phyloP scores from a whole-genome alignment of 2,113 vertebrate species.

The Lepus americanus region DNA sequence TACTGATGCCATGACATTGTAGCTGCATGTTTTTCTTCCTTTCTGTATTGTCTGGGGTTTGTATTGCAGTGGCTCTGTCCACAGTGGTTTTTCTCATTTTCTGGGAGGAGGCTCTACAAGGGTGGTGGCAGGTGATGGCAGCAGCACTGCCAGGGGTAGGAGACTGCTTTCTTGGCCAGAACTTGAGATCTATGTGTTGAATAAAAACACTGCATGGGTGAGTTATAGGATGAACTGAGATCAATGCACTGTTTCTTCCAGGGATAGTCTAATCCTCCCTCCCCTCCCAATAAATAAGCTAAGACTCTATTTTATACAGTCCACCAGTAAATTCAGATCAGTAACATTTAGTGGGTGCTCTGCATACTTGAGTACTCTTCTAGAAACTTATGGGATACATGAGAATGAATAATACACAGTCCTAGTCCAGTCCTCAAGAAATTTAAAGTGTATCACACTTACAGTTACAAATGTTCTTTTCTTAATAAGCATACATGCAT shows the following conservation, averaged over 20 bases:
- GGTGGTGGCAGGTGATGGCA: background rate
- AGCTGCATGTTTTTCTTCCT: background rate
- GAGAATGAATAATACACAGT: conserved; percentile 18
- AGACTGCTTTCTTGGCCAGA: background rate
- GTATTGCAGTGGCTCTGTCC: background rate
- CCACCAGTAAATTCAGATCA: conserved; percentile 52
- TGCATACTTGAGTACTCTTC: conserved; percentile 10
- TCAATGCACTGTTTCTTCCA: background rate
- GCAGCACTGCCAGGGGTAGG: background rate
- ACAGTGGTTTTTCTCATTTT: conserved; percentile 7
- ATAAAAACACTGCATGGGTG: background rate
- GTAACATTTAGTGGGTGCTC: conserved; percentile 27
- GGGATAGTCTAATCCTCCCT: conserved; percentile 13
- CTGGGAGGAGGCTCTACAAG: background rate
- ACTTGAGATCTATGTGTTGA: background rate
- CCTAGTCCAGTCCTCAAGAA: conserved; percentile 35
- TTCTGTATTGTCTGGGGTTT: background rate
- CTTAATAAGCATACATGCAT: conserved; percentile 25
- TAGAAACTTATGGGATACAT: background rate
- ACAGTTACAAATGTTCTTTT: background rate
- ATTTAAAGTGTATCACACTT: conserved; percentile 44
- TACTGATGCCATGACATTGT: background rate
- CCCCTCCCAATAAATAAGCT: background rate
- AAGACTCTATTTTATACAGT: conserved; percentile 16
- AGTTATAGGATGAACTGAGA: background rate